phyloP scores from a whole-genome alignment of 2,888 invertebrate genomes.

The Eupithecia inturbata region DNA sequence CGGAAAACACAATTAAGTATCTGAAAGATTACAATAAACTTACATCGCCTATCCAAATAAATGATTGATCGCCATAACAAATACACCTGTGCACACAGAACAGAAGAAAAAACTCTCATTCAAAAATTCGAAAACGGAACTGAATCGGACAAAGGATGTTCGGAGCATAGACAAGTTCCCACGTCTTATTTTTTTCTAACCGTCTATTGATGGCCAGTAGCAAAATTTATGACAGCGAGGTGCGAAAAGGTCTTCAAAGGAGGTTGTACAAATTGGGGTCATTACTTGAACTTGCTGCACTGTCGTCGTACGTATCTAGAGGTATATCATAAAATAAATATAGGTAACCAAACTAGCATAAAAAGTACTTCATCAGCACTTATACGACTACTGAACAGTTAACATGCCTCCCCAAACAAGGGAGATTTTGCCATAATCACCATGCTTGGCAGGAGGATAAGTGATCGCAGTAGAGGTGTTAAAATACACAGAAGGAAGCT shows the following conservation, averaged over 20 bases:
- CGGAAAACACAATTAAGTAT: constrained; percentile 23
- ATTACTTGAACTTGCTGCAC: constrained; percentile 12
- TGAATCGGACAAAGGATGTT: constrained; percentile 66
- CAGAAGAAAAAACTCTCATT: constrained; percentile 58
- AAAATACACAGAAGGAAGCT: too few species aligned
- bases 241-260: constrained; percentile 54
- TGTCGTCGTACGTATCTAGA: background rate
- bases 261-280: constrained; percentile 32
- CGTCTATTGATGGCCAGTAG: constrained; percentile 61
- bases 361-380: too few species aligned
- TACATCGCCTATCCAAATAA: constrained; percentile 46
- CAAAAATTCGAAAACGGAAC: constrained; percentile 69
- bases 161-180: constrained; percentile 69
- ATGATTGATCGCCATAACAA: constrained; percentile 54
- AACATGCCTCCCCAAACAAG: background rate
- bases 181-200: constrained; percentile 63
- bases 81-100: constrained; percentile 77
- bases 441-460: background rate
- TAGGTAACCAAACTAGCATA: background rate
- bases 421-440: background rate
- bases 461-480: background rate
- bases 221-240: constrained; percentile 65
- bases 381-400: too few species aligned
- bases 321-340: background rate
- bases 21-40: constrained; percentile 37